Evolutionary conservation across 1,140 invertebrate species (phyloP), one percentile per base, ranked within the genome.

Genomic region (Tetraneura akinire): DNA sequence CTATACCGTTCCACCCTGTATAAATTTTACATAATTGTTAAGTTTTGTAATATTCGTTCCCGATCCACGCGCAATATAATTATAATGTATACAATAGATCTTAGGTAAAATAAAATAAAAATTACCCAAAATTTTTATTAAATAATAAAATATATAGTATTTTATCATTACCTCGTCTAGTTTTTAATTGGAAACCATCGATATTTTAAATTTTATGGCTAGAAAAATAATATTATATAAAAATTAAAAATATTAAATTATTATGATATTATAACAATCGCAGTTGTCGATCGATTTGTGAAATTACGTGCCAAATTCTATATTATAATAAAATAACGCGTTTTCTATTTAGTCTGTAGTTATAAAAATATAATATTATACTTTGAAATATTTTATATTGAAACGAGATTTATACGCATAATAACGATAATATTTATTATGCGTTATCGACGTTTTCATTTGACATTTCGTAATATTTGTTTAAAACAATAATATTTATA

Each of bases 1-100:
- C n/a, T n/a, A n/a, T 26, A 71, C 68, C 68, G 9, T n/a, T 9
- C 23, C 68, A n/a, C 45, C 68, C 68, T 71, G 68, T 71, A 71
- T 51, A 71, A 9, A 51, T 10, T 10, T n/a, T 9, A 14, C 18
- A 71, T 71, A 32, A 16, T 47, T 51, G 23, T 21, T 71, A 11
- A 10, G 11, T 68, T n/a, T 47, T 16, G 1, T 42, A 68, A 42
- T 42, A 64, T 64, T 64, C 1, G 37, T 64, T 64, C 37, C 18
- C 11, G 62, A 4, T 64, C 32, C 11, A 60, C 14, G n/a, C n/a
- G n/a, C n/a, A n/a, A n/a, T n/a, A n/a, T n/a, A n/a, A n/a, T n/a
- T n/a, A n/a, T n/a, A n/a, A n/a, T n/a, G n/a, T n/a, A n/a, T 29
- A 9, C 2, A n/a, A n/a, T 37, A 64, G 9, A 64, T 29, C 14